Percentiles rank a stretch among this genome's conserved stretches.
These are phyloP conservation scores for Odontamblyopus lacepedii DNA, from an alignment of 2,797 vertebrate species.

Conservation along the genomic window DNA sequence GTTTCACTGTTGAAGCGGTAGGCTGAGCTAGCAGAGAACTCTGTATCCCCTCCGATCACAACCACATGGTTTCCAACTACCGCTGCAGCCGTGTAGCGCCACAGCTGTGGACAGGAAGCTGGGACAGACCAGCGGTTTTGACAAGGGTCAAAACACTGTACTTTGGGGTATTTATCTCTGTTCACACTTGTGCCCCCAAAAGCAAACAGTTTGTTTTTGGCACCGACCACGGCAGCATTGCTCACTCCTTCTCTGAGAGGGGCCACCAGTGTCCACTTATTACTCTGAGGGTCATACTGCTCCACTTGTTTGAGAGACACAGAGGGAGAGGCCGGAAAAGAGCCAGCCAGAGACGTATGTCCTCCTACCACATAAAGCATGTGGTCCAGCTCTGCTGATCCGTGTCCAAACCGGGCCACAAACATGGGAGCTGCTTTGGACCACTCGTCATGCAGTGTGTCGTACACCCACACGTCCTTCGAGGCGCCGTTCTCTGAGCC, in stretches of 20 bases:
- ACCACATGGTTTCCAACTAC: conserved; percentile 84
- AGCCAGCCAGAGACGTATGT: conserved; percentile 83
- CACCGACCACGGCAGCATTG: conserved; percentile 85
- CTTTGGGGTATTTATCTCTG: conserved; percentile 84
- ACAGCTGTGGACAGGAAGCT: conserved; percentile 83
- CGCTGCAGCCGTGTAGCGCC: conserved; percentile 86
- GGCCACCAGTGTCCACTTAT: conserved; percentile 87
- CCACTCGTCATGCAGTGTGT: conserved; percentile 88
- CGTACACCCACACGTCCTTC: conserved; percentile 88
- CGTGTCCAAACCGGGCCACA: conserved; percentile 85
- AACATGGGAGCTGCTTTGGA: conserved; percentile 85
- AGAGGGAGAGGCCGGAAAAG: conserved; percentile 86
- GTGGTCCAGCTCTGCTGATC: conserved; percentile 84
- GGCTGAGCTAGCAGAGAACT: conserved; percentile 86
- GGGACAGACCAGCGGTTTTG: conserved; percentile 86
- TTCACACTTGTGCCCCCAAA: conserved; percentile 86
- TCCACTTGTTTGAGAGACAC: conserved; percentile 89
- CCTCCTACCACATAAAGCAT: conserved; percentile 84
- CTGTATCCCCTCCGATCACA: conserved; percentile 85
- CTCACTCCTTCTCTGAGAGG: conserved; percentile 86
- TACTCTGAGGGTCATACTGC: conserved; percentile 86
- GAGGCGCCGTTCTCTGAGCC: conserved; percentile 87
- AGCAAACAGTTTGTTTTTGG: conserved; percentile 86
- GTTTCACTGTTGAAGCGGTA: conserved; percentile 89
- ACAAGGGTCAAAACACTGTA: conserved; percentile 85